Base-by-base conservation (phyloP, 2,888 invertebrate species). In the Tribolium freemani region DNA sequence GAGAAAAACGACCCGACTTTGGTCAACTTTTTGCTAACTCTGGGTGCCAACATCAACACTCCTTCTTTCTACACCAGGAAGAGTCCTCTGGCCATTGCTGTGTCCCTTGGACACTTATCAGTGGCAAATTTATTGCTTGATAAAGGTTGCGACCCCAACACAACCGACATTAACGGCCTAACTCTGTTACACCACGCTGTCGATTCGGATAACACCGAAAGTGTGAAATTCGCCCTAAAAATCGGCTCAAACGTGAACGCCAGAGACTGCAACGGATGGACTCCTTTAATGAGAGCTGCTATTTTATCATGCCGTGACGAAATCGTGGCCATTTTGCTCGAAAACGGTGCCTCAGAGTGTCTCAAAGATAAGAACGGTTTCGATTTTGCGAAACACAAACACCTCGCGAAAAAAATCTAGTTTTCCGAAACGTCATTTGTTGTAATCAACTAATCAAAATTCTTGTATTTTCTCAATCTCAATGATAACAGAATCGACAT, bases 121-220 rank as follows among this genome's bases (percentile, higher is more conserved):
- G 82, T 89, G 11, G 86, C 85, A 0, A 84, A 86, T 8, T 78
- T 87, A 2, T 83, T 90, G 44, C 76, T 89, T 1, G 89, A 89
- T n/a, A 87, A 83, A 54, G 89, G 88, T 0, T 89, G 89, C 6
- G 82, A 88, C 72, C 79, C 87, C n/a, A 63, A 76, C 13, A 67
- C 75, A 30, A 77, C 81, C 0, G 90, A 90, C 76, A 78, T 87
- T 20, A 90, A 90, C 79, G 87, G 85, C 0, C 85, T 90, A 0
- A 88, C 88, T 5, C 84, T 85, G 8, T 86, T 90, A 73, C 90
- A 90, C 82, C 88, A 87, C 79, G 90, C 90, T 0, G 89, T 88
- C 2, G 90, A 90, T 84, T 88, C 89, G 0, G 82, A 88, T 69
- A 80, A 82, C 71, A 30, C 87, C 6, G 81, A 83, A 26, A 81